Evolutionary conservation across 1,140 invertebrate species (phyloP), one percentile per base, ranked within the genome.

Genomic region (Zaprionus nigranus): DNA sequence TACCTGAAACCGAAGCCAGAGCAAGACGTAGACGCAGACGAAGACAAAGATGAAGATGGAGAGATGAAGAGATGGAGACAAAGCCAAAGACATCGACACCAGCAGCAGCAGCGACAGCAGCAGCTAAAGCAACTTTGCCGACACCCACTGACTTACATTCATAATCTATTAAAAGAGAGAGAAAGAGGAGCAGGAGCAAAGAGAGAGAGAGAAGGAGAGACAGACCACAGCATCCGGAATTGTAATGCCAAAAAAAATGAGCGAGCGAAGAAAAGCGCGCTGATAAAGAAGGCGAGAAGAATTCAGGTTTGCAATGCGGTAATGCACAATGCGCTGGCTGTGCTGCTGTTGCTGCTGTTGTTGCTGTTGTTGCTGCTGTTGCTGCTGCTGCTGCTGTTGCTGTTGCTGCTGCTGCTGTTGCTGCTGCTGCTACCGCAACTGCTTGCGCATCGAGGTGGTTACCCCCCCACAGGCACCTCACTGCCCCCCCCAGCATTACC

Each of bases 271-370:
- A 64, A 40, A 70, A 34, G 51, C 54, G 40, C 7, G 30, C 36
- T 15, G 49, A 49, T 72, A 75, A 79, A 79, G 75, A 82, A 79
- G 72, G 69, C 63, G 60, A 65, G 81, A 90, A 77, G 84, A 88
- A 88, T 88, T 90, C 85, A 90, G 85, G 85, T 90, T 90, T 90
- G 68, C 85, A 90, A 90, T 90, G 85, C 85, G 85, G 85, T 90
- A 90, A 90, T 90, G 85, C 86, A 81, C 81, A 17, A 46, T 17
- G 40, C 40, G n/a, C 40, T 43, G 40, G 38, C 38, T 40, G 38
- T 40, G 17, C 15, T 5, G 13, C 15, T 40, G 7, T 15, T 40
- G n/a, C 2, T 30, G 30, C 9, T 30, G 30, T 2, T 30, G 28
- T 0, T 30, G 28, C 7, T 30, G 28, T 0, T 30, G 28, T 1